Evolutionary conservation across 2,888 invertebrate species (phyloP).

Genomic region (Drosophila subsilvestris): DNA sequence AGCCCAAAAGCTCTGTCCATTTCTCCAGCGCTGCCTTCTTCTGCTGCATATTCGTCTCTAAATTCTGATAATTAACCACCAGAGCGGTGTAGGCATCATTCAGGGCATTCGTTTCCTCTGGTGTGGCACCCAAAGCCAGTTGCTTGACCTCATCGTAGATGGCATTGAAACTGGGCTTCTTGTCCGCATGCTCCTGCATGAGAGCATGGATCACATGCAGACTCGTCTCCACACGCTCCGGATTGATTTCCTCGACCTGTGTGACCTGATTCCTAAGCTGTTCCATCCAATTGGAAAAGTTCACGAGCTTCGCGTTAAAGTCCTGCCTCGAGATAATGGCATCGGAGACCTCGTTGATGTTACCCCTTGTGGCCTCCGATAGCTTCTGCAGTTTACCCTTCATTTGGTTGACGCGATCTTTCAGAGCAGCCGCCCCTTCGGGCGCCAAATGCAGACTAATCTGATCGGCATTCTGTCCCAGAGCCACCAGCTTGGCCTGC

Average conservation of each 20-base stretch:
- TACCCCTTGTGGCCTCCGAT: constrained; percentile 90
- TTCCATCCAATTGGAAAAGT: constrained; percentile 92
- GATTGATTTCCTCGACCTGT: constrained; percentile 91
- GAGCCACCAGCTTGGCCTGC: constrained; percentile 91
- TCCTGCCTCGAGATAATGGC: constrained; percentile 93
- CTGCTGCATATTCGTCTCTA: constrained; percentile 89
- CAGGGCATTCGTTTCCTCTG: constrained; percentile 89
- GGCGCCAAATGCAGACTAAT: constrained; percentile 91
- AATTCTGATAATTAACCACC: constrained; percentile 90
- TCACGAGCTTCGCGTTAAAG: constrained; percentile 90
- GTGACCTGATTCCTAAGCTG: constrained; percentile 89
- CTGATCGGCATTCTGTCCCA: constrained; percentile 92
- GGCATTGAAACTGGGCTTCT: constrained; percentile 90
- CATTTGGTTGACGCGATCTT: constrained; percentile 89
- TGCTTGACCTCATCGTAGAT: constrained; percentile 94
- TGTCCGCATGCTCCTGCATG: constrained; percentile 93
- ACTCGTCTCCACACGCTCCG: constrained; percentile 91
- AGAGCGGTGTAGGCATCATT: constrained; percentile 91
- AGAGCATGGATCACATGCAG: constrained; percentile 92
- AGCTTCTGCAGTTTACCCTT: constrained; percentile 90
- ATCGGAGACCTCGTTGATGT: constrained; percentile 92
- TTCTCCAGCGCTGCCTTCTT: constrained; percentile 91
- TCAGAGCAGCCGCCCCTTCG: constrained; percentile 90
- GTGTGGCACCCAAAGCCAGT: constrained; percentile 88
- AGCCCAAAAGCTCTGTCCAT: constrained; percentile 92